Conservation (phyloP, 2,113 vertebrate genomes). For the Hystrix cristata region DNA sequence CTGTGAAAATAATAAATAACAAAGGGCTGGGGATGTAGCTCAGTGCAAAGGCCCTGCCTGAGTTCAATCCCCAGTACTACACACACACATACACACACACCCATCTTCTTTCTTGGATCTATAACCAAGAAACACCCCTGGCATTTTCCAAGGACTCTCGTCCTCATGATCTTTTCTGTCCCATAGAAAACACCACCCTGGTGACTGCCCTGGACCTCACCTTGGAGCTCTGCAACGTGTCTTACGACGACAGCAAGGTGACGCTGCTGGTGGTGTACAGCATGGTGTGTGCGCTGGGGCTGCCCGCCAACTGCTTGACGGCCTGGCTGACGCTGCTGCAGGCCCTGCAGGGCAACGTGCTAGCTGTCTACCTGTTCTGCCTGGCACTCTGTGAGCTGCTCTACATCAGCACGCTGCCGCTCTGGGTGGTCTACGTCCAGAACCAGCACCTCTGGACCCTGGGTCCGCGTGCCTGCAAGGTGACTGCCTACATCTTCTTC, state of each 20-base stretch:
- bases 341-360: slow-evolving; percentile 88
- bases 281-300: slow-evolving; percentile 86
- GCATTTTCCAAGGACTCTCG: background rate
- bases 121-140: background rate
- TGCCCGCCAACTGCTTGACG: slow-evolving; percentile 92
- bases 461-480: slow-evolving; percentile 82
- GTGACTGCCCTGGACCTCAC: rapidly evolving
- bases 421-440: slow-evolving; percentile 92
- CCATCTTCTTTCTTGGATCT: background rate
- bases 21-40: background rate
- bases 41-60: no score
- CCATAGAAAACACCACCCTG: slow-evolving; percentile 67
- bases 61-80: background rate
- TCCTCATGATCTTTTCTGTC: slow-evolving; percentile 58
- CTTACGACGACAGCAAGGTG: slow-evolving; percentile 79
- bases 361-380: slow-evolving; percentile 92
- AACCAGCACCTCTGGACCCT: slow-evolving; percentile 87
- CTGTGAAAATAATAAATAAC: background rate
- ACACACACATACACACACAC: background rate
- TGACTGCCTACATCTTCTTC: slow-evolving; percentile 94
- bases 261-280: slow-evolving; percentile 90
- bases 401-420: slow-evolving; percentile 92
- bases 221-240: background rate
- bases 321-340: slow-evolving; percentile 88
- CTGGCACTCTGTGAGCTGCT: slow-evolving; percentile 93